Percentiles rank a stretch among this genome's conserved stretches.
Conservation (phyloP, 2,888 invertebrate genomes). For the Zaprionus bogoriensis region DNA sequence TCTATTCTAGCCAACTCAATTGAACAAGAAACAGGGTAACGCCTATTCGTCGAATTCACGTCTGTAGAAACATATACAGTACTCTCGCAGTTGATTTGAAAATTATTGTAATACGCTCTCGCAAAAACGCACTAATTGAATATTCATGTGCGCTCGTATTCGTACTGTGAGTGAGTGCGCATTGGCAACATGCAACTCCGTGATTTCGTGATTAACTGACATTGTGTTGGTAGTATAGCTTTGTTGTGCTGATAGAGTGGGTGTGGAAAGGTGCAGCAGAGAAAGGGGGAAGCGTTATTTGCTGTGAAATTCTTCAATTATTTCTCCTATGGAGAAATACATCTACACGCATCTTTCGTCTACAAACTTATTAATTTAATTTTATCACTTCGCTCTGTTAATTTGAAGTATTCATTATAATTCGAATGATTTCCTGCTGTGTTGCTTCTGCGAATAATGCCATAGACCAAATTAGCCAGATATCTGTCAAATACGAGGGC, state of each 20-base stretch:
- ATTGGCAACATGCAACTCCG: conserved; percentile 61
- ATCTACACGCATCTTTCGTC: conserved; percentile 52
- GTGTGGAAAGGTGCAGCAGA: background rate
- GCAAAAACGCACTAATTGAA: conserved; percentile 56
- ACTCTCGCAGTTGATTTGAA: conserved; percentile 26
- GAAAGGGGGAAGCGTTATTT: conserved; percentile 38
- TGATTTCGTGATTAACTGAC: conserved; percentile 64
- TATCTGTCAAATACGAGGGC: no score
- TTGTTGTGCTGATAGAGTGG: no score
- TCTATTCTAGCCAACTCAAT: background rate
- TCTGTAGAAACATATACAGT: background rate
- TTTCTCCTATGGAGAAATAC: conserved; percentile 28
- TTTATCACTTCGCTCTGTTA: conserved; percentile 64
- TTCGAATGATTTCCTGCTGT: background rate
- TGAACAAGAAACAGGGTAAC: background rate
- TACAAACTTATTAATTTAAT: conserved; percentile 53
- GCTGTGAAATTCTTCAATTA: conserved; percentile 65
- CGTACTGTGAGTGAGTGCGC: conserved; percentile 46
- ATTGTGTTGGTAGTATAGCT: conserved; percentile 40
- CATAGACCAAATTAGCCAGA: no score
- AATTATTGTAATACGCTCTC: conserved; percentile 42
- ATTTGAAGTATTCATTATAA: conserved; percentile 63
- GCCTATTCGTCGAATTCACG: conserved; percentile 4
- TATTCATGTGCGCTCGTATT: conserved; percentile 52
- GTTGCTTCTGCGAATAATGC: background rate